Base-by-base conservation (phyloP, 2,797 vertebrate genomes). In the Melanotaenia parkinsoni region DNA sequence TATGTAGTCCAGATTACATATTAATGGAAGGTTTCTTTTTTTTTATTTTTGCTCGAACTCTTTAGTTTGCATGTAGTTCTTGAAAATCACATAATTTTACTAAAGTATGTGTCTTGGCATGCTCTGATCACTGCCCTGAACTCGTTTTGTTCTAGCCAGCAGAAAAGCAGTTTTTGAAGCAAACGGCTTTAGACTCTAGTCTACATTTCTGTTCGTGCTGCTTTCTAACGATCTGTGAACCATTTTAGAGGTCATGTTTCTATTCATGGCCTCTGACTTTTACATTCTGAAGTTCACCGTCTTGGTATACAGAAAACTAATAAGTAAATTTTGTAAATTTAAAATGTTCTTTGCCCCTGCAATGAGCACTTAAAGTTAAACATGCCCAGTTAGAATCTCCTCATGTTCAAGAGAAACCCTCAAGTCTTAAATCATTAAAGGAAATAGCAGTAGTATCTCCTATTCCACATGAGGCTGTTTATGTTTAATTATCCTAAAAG, bases 71-170 rank as follows among this genome's bases (percentile, higher is more conserved):
- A 13, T 72, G 51, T 76, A 77, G 75, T 83, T 60, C 47, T 79
- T 20, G 72, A 84, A 89, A 91, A 82, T 89, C 82, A 81, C 63
- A 65, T 66, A 14, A 72, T 75, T 58, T 67, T 40, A 65, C 65
- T 22, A n/a, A 75, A 72, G 76, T 30, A 3, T 3, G 3, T 37
- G 24, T 45, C 57, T 54, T 32, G 66, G 72, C 28, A 22, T 10
- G 14, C 47, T 50, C 63, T 3, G 8, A 54, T 74, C 57, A 65
- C 43, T 70, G 72, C 77, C 58, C 53, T 35, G 8, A 26, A 63
- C 18, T 38, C 14, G 59, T 37, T 53, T 33, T 63, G 32, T 32
- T 12, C 0, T 22, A 47, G 33, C 38, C 58, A 57, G 47, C 53
- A 38, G 11, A 20, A 37, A 64, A 56, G 6, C 40, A 53, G 11